Percentiles rank a stretch among this genome's conserved stretches.
phyloP scores from a whole-genome alignment of 2,113 vertebrate genomes.

The Chaenocephalus aceratus region DNA sequence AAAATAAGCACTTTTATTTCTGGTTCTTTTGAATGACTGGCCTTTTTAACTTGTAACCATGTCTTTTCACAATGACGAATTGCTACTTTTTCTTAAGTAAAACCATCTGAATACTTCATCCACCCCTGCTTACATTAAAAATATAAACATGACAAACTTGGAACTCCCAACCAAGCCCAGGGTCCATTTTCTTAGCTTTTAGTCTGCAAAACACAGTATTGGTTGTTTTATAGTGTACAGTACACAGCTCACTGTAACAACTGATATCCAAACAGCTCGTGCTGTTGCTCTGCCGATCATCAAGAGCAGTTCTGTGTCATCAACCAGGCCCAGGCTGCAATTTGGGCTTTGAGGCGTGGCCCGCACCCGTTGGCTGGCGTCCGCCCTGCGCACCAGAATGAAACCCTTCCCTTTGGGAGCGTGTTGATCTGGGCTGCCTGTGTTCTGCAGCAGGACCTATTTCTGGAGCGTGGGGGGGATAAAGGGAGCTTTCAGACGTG shows the following conservation, averaged over 20 bases:
- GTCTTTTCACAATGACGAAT: too few species aligned
- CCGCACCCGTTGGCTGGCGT: conserved; percentile 68
- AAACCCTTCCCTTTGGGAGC: conserved; percentile 74
- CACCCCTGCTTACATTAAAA: conserved; percentile 22
- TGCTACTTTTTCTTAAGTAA: too few species aligned
- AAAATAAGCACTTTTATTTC: too few species aligned
- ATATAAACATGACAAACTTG: conserved; percentile 54
- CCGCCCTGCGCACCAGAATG: conserved; percentile 71
- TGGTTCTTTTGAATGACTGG: too few species aligned
- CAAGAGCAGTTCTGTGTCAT: conserved; percentile 81
- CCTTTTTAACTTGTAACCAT: too few species aligned
- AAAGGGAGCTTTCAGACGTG: conserved; percentile 84
- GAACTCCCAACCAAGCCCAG: conserved; percentile 44
- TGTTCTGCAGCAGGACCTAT: conserved; percentile 83
- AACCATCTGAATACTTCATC: too few species aligned
- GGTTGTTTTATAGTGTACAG: conserved; percentile 70
- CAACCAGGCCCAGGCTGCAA: conserved; percentile 77
- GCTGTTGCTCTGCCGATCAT: conserved; percentile 70
- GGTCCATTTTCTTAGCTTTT: conserved; percentile 32
- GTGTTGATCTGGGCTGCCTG: conserved; percentile 84
- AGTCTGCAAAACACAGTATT: conserved; percentile 49
- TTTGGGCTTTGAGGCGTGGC: conserved; percentile 82
- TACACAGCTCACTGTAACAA: conserved; percentile 69
- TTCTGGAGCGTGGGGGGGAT: conserved; percentile 84
- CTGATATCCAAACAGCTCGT: conserved; percentile 70